A percentile compares a stretch with the other conserved stretches of the same genome.
phyloP scores from a whole-genome alignment of 2,113 vertebrate genomes.

The Pterocles gutturalis region DNA sequence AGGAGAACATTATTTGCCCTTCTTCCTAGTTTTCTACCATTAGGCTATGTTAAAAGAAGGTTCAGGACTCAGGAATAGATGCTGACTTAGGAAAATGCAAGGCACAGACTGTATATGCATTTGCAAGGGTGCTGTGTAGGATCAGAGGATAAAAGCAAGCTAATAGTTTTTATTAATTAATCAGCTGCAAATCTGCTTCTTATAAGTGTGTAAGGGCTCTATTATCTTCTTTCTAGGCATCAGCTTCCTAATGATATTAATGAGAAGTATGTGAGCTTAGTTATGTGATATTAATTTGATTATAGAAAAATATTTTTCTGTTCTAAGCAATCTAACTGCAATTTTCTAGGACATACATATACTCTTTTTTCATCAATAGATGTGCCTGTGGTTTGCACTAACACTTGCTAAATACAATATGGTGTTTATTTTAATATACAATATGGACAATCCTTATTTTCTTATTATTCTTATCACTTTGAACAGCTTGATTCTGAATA shows the following conservation, averaged over 20 bases:
- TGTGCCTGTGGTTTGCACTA: background rate
- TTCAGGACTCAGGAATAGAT: background rate
- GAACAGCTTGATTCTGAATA: background rate
- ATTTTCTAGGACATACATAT: background rate
- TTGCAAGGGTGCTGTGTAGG: background rate
- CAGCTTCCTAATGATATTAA: background rate
- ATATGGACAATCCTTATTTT: background rate
- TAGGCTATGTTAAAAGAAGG: background rate
- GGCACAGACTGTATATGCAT: background rate
- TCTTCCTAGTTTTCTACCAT: background rate
- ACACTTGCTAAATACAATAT: background rate
- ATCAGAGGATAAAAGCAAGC: background rate
- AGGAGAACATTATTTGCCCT: background rate
- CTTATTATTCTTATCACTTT: background rate
- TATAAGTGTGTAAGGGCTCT: background rate
- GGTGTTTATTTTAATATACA: background rate
- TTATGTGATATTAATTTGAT: background rate
- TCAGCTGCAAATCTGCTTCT: background rate
- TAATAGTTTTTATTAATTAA: conserved; percentile 11
- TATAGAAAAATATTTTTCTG: background rate
- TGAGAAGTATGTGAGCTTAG: background rate
- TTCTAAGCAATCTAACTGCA: background rate
- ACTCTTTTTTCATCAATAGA: background rate
- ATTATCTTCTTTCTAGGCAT: background rate
- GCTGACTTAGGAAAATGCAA: background rate